Conservation (phyloP, 2,113 vertebrate species). For the Tretioscincus oriximinensis region DNA sequence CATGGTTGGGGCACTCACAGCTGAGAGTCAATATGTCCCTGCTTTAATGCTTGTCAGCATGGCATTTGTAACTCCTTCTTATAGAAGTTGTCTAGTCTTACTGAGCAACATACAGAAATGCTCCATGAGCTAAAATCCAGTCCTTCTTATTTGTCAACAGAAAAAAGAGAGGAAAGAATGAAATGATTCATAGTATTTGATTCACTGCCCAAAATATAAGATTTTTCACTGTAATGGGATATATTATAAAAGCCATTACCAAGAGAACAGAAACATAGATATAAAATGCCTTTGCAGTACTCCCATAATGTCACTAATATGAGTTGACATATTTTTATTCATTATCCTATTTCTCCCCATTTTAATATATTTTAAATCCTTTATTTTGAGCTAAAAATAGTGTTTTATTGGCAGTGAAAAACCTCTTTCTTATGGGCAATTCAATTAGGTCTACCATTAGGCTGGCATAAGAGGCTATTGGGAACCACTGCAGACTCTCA, state of each 20-base stretch:
- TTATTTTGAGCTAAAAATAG: conserved; percentile 37
- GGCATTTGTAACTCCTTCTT: no score
- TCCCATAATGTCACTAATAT: conserved; percentile 52
- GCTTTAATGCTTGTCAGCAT: no score
- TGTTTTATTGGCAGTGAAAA: conserved; percentile 46
- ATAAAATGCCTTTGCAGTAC: conserved; percentile 45
- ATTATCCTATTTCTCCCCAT: conserved; percentile 44
- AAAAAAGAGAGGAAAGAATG: conserved; percentile 7
- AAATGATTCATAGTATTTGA: conserved; percentile 12
- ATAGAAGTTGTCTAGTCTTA: not conserved
- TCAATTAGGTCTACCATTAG: conserved; percentile 38
- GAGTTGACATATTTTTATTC: conserved; percentile 55
- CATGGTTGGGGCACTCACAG: no score
- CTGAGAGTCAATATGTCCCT: no score
- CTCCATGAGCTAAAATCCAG: not conserved
- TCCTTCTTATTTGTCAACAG: conserved; percentile 8
- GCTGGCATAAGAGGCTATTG: not conserved
- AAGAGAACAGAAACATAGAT: conserved; percentile 54
- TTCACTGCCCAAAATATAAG: conserved; percentile 42
- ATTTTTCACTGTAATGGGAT: conserved; percentile 12
- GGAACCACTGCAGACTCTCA: not conserved
- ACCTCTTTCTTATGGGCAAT: conserved; percentile 24
- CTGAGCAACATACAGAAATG: not conserved
- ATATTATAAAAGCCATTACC: conserved; percentile 39
- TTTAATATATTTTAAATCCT: conserved; percentile 28